Conservation (phyloP, 2,797 vertebrate genomes). For the Tapera naevia region DNA sequence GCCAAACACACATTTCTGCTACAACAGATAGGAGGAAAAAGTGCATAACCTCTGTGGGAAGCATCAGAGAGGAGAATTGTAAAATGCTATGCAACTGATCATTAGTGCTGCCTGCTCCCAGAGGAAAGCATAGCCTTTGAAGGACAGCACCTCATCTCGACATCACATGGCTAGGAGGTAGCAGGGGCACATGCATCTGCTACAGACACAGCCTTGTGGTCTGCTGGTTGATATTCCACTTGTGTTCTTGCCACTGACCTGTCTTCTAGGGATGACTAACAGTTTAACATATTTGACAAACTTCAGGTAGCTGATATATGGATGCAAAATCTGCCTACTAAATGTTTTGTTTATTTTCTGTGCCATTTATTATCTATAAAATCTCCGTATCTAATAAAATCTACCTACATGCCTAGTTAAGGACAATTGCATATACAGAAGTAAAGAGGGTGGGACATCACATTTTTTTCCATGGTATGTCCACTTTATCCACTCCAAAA, state of each 20-base stretch:
- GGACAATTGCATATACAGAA: not conserved
- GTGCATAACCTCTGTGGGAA: not conserved
- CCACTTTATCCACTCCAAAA: not conserved
- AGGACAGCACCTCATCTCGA: not conserved
- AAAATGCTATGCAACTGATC: fast-evolving
- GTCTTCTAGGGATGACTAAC: not conserved
- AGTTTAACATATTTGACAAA: not conserved
- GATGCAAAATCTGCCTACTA: not conserved
- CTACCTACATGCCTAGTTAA: not conserved
- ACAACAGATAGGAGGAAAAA: not conserved
- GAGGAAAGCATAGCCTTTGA: not conserved
- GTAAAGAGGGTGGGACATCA: not conserved
- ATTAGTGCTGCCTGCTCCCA: not conserved
- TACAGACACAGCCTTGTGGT: not conserved
- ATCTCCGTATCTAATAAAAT: not conserved
- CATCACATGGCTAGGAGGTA: not conserved
- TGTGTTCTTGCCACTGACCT: not conserved
- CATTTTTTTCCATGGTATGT: not conserved
- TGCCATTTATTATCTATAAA: not conserved
- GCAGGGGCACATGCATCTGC: not conserved
- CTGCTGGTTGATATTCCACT: not conserved
- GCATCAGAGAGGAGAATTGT: not conserved
- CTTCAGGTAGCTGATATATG: not conserved
- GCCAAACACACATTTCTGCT: not conserved
- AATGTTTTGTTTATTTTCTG: not conserved